These are phyloP conservation scores for Nanorana parkeri DNA, from an alignment of 2,113 vertebrate genomes.

Conservation along the genomic window DNA sequence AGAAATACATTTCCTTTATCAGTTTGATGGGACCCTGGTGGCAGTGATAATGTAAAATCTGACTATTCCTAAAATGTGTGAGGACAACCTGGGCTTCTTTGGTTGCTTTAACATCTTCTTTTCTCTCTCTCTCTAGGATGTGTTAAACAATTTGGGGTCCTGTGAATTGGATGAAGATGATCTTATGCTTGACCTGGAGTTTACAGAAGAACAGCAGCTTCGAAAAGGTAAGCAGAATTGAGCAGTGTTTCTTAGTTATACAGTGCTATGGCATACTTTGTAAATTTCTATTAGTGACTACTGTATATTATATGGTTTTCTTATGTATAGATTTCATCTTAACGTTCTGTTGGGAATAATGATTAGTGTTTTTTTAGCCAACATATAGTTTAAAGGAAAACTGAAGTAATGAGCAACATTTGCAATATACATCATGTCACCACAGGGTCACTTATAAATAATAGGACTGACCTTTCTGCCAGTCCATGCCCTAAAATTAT, in stretches of 20 bases:
- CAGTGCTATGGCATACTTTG: too few relatives aligned
- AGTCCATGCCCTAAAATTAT: too few relatives aligned
- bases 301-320: too few relatives aligned
- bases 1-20: constrained; percentile 1
- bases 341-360: too few relatives aligned
- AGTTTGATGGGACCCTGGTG: constrained; percentile 14
- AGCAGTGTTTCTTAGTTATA: not conserved
- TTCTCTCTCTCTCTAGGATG: constrained; percentile 78
- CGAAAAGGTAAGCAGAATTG: constrained; percentile 77
- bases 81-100: not conserved
- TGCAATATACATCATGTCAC: too few relatives aligned
- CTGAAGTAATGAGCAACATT: too few relatives aligned
- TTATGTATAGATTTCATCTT: too few relatives aligned
- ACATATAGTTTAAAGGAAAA: too few relatives aligned
- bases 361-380: too few relatives aligned
- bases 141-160: constrained; percentile 94
- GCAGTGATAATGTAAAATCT: constrained; percentile 40
- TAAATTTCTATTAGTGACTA: too few relatives aligned
- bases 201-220: constrained; percentile 88
- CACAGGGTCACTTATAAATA: too few relatives aligned
- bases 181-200: constrained; percentile 95
- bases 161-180: constrained; percentile 98
- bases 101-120: constrained; percentile 33
- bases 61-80: constrained; percentile 16
- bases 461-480: too few relatives aligned